These are phyloP conservation scores for Cyclina sinensis DNA, from an alignment of 1,140 invertebrate genomes.

Conservation along the genomic window DNA sequence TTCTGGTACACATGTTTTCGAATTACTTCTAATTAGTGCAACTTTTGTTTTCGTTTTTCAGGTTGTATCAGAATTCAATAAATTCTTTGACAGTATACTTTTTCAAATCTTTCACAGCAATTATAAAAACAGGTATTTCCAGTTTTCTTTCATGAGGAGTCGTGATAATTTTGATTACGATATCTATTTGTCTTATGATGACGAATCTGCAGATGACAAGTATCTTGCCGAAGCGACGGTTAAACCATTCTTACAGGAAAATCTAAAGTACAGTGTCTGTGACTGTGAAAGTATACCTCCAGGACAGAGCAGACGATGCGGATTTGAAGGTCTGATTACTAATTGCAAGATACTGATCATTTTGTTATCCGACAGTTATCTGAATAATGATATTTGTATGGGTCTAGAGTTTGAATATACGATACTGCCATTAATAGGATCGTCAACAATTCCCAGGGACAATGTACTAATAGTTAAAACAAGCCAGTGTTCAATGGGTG, in stretches of 20 bases:
- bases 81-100: neutral
- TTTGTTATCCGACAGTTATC: neutral
- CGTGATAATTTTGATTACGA: neutral
- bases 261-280: neutral
- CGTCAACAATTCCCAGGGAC: neutral
- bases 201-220: neutral
- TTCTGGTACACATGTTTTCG: neutral
- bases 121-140: neutral
- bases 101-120: neutral
- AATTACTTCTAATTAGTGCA: neutral
- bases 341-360: neutral
- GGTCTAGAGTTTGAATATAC: neutral
- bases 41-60: neutral
- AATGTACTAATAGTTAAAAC: neutral
- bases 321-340: neutral
- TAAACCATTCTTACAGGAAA: neutral
- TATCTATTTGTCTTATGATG: neutral
- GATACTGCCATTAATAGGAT: neutral
- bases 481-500: neutral
- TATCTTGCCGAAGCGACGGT: neutral
- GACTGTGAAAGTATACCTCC: neutral
- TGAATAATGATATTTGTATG: neutral
- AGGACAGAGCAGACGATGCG: neutral
- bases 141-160: neutral
- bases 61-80: neutral